These are phyloP conservation scores for Rhegmatorhina hoffmannsi DNA, from an alignment of 2,113 vertebrate species.

Conservation along the genomic window DNA sequence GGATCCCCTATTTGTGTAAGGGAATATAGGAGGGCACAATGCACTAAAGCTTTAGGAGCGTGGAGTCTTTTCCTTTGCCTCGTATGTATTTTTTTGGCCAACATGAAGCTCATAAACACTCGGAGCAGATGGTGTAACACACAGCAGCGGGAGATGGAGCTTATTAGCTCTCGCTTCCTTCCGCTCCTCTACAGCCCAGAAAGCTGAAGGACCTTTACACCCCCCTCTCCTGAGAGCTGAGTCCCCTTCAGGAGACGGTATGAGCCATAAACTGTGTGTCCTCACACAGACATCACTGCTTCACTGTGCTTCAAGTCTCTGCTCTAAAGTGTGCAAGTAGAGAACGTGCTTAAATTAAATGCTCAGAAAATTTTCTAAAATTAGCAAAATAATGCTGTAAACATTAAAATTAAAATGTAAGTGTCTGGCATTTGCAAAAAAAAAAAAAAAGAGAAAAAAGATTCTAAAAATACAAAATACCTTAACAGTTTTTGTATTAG, in stretches of 20 bases:
- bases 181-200: background rate
- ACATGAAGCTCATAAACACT: background rate
- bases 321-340: background rate
- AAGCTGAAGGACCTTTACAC: slow-evolving; percentile 20
- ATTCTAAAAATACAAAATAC: background rate
- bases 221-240: background rate
- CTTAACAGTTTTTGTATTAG: background rate
- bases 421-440: background rate
- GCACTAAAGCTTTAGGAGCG: background rate
- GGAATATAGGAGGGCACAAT: background rate
- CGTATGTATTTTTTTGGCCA: background rate
- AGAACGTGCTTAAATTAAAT: background rate
- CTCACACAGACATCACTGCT: background rate
- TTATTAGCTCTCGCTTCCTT: slow-evolving; percentile 9
- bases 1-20: background rate
- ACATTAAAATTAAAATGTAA: background rate
- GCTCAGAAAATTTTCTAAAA: background rate
- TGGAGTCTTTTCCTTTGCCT: background rate
- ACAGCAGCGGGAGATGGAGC: slow-evolving; percentile 39
- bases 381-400: background rate
- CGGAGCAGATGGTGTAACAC: slow-evolving; percentile 31
- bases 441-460: background rate
- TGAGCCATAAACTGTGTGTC: background rate
- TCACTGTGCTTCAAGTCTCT: background rate
- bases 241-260: background rate